A percentile compares a stretch with the other conserved stretches of the same genome.
Conservation (phyloP, 2,797 vertebrate species). For the Lemur catta region DNA sequence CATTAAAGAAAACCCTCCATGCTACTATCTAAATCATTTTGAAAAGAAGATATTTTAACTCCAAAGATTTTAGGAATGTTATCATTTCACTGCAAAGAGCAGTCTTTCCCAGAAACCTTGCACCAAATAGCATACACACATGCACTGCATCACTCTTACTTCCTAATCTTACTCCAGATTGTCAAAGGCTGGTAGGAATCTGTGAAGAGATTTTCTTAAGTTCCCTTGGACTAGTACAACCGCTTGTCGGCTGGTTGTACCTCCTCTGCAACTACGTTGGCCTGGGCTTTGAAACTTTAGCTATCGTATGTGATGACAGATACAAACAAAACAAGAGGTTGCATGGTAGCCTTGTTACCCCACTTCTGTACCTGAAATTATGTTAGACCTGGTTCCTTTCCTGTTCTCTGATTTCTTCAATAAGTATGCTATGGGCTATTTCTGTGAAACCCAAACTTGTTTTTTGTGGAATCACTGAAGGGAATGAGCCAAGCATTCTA, state of each 20-base stretch:
- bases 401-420: neutral
- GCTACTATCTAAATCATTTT: neutral
- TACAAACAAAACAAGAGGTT: neutral
- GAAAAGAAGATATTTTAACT: neutral
- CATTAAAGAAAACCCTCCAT: neutral
- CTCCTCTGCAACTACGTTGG: neutral
- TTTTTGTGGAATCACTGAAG: neutral
- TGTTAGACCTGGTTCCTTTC: neutral
- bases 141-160: too few relatives aligned
- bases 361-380: neutral
- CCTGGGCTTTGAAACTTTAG: neutral
- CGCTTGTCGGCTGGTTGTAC: neutral
- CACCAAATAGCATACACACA: neutral
- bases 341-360: neutral
- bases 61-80: neutral
- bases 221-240: neutral
- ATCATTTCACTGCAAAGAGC: neutral
- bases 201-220: neutral
- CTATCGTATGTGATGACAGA: neutral
- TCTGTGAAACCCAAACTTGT: neutral
- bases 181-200: too few relatives aligned
- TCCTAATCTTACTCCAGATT: neutral
- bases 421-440: neutral
- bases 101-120: neutral
- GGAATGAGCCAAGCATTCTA: neutral